These are phyloP conservation scores for Ephydatia muelleri DNA, from an alignment of 37 sponge, comb jelly and placozoan genomes.

Conservation along the genomic window DNA sequence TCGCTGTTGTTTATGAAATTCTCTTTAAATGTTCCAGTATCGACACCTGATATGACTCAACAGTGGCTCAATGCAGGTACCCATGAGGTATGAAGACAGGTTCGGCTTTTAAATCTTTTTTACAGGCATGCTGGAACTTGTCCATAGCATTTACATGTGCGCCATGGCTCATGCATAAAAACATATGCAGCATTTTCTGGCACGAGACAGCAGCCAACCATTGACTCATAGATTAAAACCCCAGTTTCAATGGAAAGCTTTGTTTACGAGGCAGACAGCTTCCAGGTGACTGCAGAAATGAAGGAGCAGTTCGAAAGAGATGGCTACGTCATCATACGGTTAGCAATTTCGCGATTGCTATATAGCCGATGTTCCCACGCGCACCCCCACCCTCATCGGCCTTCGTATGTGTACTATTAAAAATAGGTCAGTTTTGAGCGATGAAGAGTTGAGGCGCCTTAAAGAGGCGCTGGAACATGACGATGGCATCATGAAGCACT, in stretches of 20 bases:
- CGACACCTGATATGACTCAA: too few relatives aligned
- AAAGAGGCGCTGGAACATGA: slow-evolving; percentile 56
- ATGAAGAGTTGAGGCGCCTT: slow-evolving; percentile 62
- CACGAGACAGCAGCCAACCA: too few relatives aligned
- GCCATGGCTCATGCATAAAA: neutral
- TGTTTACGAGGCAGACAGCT: slow-evolving; percentile 6
- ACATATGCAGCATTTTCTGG: too few relatives aligned
- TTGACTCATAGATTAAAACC: too few relatives aligned
- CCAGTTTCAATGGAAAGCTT: slow-evolving; percentile 1
- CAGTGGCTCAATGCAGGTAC: too few relatives aligned
- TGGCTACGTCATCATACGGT: slow-evolving; percentile 75
- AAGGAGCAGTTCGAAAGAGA: slow-evolving; percentile 39
- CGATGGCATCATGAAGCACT: slow-evolving; percentile 55
- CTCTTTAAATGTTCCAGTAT: too few relatives aligned
- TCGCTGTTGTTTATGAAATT: too few relatives aligned
- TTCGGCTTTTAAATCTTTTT: too few relatives aligned
- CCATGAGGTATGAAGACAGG: too few relatives aligned
- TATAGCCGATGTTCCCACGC: neutral
- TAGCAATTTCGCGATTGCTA: neutral
- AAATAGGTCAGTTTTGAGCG: slow-evolving; percentile 53
- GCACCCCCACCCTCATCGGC: neutral
- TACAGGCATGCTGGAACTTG: too few relatives aligned
- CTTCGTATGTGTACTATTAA: neutral
- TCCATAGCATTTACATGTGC: too few relatives aligned
- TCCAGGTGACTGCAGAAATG: slow-evolving; percentile 41